Percentiles rank a stretch among this genome's conserved stretches.
These are phyloP conservation scores for Ceraclea dissimilis DNA, from an alignment of 2,888 invertebrate species.

Conservation along the genomic window DNA sequence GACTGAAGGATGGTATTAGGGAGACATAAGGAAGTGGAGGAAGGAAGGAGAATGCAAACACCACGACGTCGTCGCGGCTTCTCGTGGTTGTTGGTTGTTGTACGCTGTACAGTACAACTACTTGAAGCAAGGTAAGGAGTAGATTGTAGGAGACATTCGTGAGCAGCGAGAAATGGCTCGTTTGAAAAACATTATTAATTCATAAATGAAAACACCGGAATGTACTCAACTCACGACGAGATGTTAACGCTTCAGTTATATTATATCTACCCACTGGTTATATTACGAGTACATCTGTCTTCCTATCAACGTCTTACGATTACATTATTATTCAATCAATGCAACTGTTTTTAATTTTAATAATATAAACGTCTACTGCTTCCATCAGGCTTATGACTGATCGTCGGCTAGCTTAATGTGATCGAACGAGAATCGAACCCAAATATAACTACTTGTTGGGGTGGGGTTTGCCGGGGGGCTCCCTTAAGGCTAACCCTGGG, in stretches of 20 bases:
- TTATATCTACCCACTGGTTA: not conserved
- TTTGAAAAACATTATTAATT: constrained; percentile 22
- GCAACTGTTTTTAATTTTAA: no score
- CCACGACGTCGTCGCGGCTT: not conserved
- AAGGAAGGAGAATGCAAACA: constrained; percentile 8
- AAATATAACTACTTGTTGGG: no score
- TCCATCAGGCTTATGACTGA: no score
- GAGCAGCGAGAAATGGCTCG: constrained; percentile 17
- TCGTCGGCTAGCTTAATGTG: no score
- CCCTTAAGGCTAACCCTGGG: no score
- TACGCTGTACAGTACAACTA: no score
- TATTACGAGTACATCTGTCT: not conserved
- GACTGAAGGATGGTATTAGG: not conserved
- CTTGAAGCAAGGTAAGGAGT: no score
- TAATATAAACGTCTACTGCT: no score
- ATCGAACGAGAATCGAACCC: no score
- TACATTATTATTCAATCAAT: no score
- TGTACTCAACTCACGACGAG: constrained; percentile 7
- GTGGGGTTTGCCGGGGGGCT: no score
- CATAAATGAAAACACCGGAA: constrained; percentile 20
- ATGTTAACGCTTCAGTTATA: not conserved
- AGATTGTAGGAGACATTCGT: not conserved
- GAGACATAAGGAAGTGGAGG: not conserved
- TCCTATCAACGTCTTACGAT: no score
- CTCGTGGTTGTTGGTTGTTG: not conserved